phyloP scores from a whole-genome alignment of 2,888 invertebrate species.

The Enchytraeus crypticus region DNA sequence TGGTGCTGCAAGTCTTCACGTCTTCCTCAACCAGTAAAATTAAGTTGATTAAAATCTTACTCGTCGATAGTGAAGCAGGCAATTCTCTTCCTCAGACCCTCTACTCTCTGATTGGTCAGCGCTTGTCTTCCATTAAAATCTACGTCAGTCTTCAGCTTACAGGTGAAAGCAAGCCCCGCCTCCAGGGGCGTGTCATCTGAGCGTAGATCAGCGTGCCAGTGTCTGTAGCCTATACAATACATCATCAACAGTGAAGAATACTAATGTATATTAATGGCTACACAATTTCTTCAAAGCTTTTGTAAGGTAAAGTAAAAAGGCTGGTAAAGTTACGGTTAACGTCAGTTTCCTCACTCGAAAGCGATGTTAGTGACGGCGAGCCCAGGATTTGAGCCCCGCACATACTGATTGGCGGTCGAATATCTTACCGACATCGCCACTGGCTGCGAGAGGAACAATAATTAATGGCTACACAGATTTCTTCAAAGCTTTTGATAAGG shows the following conservation, averaged over 20 bases:
- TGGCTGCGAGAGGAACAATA: too few relatives aligned
- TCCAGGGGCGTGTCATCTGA: slow-evolving; percentile 78
- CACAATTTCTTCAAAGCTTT: too few relatives aligned
- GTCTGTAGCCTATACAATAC: slow-evolving; percentile 59
- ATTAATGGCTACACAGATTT: too few relatives aligned
- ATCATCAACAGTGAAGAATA: not conserved
- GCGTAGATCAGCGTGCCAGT: slow-evolving; percentile 76
- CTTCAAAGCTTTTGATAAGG: too few relatives aligned
- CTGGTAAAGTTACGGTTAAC: too few relatives aligned
- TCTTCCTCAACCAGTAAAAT: not conserved
- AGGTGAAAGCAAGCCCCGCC: slow-evolving; percentile 69
- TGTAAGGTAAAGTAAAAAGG: too few relatives aligned
- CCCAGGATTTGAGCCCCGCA: too few relatives aligned
- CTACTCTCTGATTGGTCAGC: slow-evolving; percentile 59
- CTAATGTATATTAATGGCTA: not conserved
- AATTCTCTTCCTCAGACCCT: slow-evolving; percentile 60
- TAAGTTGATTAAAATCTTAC: slow-evolving; percentile 27
- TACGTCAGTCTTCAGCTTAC: slow-evolving; percentile 61
- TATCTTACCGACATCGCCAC: too few relatives aligned
- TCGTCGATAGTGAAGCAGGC: slow-evolving; percentile 54
- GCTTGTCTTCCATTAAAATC: slow-evolving; percentile 68
- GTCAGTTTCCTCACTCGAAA: too few relatives aligned
- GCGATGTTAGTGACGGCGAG: too few relatives aligned
- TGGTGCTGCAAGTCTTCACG: too few relatives aligned
- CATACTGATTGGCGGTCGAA: too few relatives aligned